Percentiles rank a stretch among this genome's conserved stretches.
These are phyloP conservation scores for Tetragnatha versicolor DNA, from an alignment of 1,140 invertebrate genomes.

Conservation along the genomic window DNA sequence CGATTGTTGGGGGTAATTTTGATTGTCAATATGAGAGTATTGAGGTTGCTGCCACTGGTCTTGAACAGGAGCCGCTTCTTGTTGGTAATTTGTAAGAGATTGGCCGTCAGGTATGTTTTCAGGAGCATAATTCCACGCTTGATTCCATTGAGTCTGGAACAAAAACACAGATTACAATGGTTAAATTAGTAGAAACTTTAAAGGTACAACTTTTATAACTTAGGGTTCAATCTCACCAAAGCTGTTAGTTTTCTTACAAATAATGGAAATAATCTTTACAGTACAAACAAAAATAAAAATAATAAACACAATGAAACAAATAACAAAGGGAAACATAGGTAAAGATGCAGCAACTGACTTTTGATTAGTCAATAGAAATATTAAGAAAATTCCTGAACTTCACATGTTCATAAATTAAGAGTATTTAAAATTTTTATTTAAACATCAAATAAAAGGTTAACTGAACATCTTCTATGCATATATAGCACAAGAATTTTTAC, in stretches of 20 bases:
- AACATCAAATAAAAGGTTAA: too few relatives aligned
- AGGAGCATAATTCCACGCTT: constrained; percentile 5
- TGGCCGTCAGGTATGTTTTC: background rate
- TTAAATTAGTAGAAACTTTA: background rate
- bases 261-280: background rate
- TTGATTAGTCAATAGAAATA: too few relatives aligned
- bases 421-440: too few relatives aligned
- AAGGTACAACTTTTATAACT: background rate
- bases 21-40: constrained; percentile 15
- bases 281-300: background rate
- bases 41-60: constrained; percentile 33
- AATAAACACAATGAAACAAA: background rate
- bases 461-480: too few relatives aligned
- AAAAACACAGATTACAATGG: background rate
- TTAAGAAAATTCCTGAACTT: too few relatives aligned
- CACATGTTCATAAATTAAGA: too few relatives aligned
- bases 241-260: background rate
- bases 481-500: too few relatives aligned
- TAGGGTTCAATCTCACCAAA: background rate
- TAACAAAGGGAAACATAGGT: background rate
- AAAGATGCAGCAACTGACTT: too few relatives aligned
- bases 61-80: background rate
- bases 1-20: constrained; percentile 17
- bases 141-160: constrained; percentile 9
- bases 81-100: constrained; percentile 11